Evolutionary conservation across 2,797 vertebrate genomes (phyloP), one percentile per base, ranked within the genome.

Genomic region (Schizothorax lantsangensis): DNA sequence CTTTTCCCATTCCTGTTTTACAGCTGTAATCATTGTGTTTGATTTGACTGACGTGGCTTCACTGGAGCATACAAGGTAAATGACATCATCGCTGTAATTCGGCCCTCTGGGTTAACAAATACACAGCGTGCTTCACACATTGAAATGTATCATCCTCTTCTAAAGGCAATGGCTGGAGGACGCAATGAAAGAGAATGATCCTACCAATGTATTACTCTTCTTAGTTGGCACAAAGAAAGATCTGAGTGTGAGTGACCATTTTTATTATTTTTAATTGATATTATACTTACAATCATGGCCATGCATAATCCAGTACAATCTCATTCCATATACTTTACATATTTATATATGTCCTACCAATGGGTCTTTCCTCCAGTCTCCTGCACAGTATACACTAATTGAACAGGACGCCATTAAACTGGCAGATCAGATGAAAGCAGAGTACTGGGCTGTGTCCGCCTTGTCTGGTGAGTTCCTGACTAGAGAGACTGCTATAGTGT

Each of bases 221-320:
- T 94, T 99, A 0, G 97, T 99, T 23, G 98, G 98, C 88, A 98
- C 97, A 91, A 99, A 99, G 94, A 99, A 98, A 93, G 98, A 99
- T 91, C 91, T 99, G 87, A 97, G 96, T 3, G 98, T 99, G 93
- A 92, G 97, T 97, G 69, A 30, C 38, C 38, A 36, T 80, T 43
- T 83, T 26, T 57, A 40, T 66, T 33, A 6, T 66, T 66, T 33
- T 66, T 8, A 33, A 66, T 17, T 17, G 6, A 14, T 6, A 66
- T 33, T 66, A 66, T 64, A 23, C 52, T 57, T 49, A 17, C 14
- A 49, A 49, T 43, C 43, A 45, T 45, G 43, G 10, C 43, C 43
- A 45, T 45, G 43, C 43, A 45, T 11, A 38, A 69, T 33, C 8
- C 19, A 69, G 23, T 26, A 52, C 40, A 43, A 43, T 43, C 40